Evolutionary conservation across 1,140 invertebrate species (phyloP), one percentile per base, ranked within the genome.

Genomic region (Drosophila punjabiensis): DNA sequence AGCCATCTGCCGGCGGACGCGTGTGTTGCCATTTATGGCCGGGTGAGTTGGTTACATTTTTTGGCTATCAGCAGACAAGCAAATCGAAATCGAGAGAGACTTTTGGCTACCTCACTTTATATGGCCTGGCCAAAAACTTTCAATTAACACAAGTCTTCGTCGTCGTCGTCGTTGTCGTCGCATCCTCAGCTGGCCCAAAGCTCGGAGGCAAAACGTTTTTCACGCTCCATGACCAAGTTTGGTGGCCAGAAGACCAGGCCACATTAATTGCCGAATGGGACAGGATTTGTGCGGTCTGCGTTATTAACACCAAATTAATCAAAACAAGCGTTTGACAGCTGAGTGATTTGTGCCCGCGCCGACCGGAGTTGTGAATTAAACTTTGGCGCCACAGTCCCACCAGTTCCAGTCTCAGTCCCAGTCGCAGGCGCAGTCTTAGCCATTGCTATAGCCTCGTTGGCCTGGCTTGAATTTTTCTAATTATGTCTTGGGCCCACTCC

Each of bases 261-360:
- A 60, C 81, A 86, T 85, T 85, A 85, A 85, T 85, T 85, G 82
- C 68, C 56, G 77, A 67, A 84, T 58, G 66, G 70, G 28, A 59
- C 81, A 85, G 85, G 85, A 88, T 89, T 81, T 85, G 76, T 60
- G 78, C 61, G 69, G 60, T 61, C 56, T 45, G 66, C 85, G 81
- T 81, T 84, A 90, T 89, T 88, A 88, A 79, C 85, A 85, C 81
- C 78, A 89, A 89, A 88, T 88, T 89, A 88, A 88, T 88, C 85
- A 88, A 79, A 74, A 85, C 81, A 76, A 85, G 78, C 85, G 81
- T 88, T 89, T 89, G 85, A 88, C 85, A 85, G 86, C 61, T 88
- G 85, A 88, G 69, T 88, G 85, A 89, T 88, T 88, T 85, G 85
- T 88, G 84, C 66, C 50, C 55, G 70, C 43, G 50, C 70, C 45